Percentiles rank a stretch among this genome's conserved stretches.
phyloP scores from a whole-genome alignment of 2,888 invertebrate genomes.

The Melanchra persicariae region DNA sequence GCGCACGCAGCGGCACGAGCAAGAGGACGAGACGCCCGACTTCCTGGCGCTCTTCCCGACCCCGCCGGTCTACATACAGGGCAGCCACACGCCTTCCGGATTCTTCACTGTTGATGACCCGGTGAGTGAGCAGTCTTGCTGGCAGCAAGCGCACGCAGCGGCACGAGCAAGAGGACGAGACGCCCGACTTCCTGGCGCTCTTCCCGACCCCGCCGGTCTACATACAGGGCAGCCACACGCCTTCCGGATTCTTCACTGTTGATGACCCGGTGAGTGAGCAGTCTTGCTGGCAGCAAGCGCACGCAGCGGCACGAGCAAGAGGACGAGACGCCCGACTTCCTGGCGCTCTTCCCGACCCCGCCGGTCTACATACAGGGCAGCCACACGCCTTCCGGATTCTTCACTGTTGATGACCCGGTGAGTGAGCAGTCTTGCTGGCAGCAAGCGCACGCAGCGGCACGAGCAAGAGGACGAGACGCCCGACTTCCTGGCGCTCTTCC shows the following conservation, averaged over 20 bases:
- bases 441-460: not conserved
- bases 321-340: not conserved
- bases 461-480: not conserved
- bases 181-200: not conserved
- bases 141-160: not conserved
- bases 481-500: not conserved
- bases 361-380: not conserved
- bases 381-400: not conserved
- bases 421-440: not conserved
- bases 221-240: not conserved
- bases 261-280: not conserved
- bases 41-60: conserved; percentile 1
- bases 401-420: not conserved
- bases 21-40: not conserved
- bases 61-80: conserved; percentile 1
- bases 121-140: not conserved
- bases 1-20: conserved; percentile 2
- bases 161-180: not conserved
- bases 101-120: not conserved
- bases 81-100: conserved; percentile 3
- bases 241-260: not conserved
- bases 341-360: not conserved
- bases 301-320: not conserved
- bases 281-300: not conserved
- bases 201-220: not conserved